phyloP scores from a whole-genome alignment of 37 sponge, comb jelly and placozoan species.

The Beroe forskalii region DNA sequence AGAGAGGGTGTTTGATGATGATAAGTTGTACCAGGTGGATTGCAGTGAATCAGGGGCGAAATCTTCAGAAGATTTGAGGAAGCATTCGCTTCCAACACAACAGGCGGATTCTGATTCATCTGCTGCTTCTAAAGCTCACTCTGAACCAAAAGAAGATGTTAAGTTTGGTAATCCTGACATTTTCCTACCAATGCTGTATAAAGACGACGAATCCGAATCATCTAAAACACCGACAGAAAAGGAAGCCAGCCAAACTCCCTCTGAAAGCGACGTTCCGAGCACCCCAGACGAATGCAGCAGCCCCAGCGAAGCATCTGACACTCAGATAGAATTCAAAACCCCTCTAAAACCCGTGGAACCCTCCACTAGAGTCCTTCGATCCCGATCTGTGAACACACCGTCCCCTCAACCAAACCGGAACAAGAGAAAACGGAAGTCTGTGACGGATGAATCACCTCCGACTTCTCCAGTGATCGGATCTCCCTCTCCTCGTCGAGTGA shows the following conservation, averaged over 20 bases:
- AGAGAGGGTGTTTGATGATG: neutral
- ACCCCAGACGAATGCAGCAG: neutral
- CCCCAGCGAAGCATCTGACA: neutral
- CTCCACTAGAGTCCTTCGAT: neutral
- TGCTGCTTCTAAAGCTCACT: neutral
- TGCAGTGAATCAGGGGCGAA: neutral
- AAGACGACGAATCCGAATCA: neutral
- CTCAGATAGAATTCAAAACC: neutral
- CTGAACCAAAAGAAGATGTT: neutral
- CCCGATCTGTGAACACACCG: neutral
- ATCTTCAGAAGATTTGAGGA: neutral
- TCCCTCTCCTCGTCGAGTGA: neutral
- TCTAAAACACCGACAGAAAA: neutral
- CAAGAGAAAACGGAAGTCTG: neutral
- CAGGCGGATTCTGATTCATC: neutral
- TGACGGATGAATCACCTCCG: neutral
- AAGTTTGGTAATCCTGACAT: constrained; percentile 10
- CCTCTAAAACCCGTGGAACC: neutral
- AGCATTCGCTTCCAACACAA: neutral
- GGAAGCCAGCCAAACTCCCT: neutral
- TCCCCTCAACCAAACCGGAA: neutral
- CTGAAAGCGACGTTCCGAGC: neutral
- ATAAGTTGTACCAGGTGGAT: neutral
- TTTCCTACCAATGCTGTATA: neutral
- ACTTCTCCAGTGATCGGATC: neutral